Evolutionary conservation across 2,888 invertebrate genomes (phyloP), one percentile per base, ranked within the genome.

Genomic region (Elaeidobius kamerunicus): DNA sequence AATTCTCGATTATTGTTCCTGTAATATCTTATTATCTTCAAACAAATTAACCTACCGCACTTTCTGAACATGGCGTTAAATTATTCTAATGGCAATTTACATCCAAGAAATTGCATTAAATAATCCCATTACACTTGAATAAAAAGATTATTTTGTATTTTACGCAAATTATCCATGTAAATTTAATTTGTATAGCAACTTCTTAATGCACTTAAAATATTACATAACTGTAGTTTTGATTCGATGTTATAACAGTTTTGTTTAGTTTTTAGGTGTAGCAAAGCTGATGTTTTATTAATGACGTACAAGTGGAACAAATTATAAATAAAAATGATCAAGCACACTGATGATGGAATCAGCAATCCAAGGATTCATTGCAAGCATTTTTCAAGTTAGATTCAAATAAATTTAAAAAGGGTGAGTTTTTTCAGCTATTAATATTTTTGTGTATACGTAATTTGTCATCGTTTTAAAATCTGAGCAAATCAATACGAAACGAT

Each of bases 151-250:
- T 40, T 40, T 20, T n/a, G n/a, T 12, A 19, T 40, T 40, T 20
- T 40, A 40, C 20, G 40, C 20, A 40, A 12, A 40, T 40, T 40
- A 40, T 40, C 40, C 19, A 19, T 16, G 19, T 23, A n/a, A 40
- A 18, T 19, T 20, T 19, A 12, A 3, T 11, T 40, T 40, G 6
- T n/a, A 40, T 40, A 12, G n/a, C 7, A 35, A 35, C 7, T 2
- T 2, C 14, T 11, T 35, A 14, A 14, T 1, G n/a, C n/a, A n/a
- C n/a, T n/a, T n/a, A n/a, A n/a, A n/a, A n/a, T n/a, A n/a, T n/a
- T n/a, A n/a, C n/a, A n/a, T 35, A 35, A 35, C n/a, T 12, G 16
- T 7, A 17, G 15, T 17, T 38, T 38, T 38, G 9, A 27, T 27
- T 27, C 27, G 27, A 7, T 27, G 5, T 27, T 27, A 27, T 9